These are phyloP conservation scores for Helleia helle DNA, from an alignment of 2,888 invertebrate species.

Conservation along the genomic window DNA sequence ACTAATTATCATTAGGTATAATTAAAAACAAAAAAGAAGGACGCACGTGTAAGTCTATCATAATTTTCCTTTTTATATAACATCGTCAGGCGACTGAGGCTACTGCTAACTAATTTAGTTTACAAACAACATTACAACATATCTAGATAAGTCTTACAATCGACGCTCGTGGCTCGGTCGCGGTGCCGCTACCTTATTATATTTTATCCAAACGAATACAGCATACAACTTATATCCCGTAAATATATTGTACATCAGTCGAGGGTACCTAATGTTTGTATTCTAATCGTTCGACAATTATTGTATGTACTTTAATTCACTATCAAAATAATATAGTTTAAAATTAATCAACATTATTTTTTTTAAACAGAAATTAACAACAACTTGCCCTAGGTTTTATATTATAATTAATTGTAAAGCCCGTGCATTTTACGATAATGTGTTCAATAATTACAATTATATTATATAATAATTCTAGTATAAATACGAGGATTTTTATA, in stretches of 20 bases:
- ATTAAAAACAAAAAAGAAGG: constrained; percentile 49
- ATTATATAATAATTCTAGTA: constrained; percentile 59
- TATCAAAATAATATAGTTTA: constrained; percentile 62
- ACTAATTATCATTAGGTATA: constrained; percentile 73
- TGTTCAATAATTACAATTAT: constrained; percentile 60
- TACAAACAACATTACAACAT: constrained; percentile 52
- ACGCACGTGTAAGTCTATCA: constrained; percentile 69
- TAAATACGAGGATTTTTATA: constrained; percentile 71
- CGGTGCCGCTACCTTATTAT: background rate
- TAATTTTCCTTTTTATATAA: constrained; percentile 71
- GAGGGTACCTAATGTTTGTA: constrained; percentile 71
- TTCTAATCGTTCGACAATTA: constrained; percentile 67
- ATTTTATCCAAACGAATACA: constrained; percentile 64
- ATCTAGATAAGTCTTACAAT: constrained; percentile 72
- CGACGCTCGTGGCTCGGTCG: too few species aligned
- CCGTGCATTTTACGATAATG: constrained; percentile 68
- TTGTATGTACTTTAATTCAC: constrained; percentile 60
- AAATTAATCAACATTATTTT: constrained; percentile 69
- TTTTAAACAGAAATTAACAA: constrained; percentile 78
- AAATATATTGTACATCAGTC: constrained; percentile 74
- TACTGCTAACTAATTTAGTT: constrained; percentile 46
- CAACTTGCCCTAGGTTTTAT: constrained; percentile 74
- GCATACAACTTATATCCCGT: constrained; percentile 70
- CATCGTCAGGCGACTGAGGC: constrained; percentile 28
- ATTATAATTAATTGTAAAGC: constrained; percentile 73